Base-by-base conservation (phyloP, 2,888 invertebrate species). In the Nowickia ferox region DNA sequence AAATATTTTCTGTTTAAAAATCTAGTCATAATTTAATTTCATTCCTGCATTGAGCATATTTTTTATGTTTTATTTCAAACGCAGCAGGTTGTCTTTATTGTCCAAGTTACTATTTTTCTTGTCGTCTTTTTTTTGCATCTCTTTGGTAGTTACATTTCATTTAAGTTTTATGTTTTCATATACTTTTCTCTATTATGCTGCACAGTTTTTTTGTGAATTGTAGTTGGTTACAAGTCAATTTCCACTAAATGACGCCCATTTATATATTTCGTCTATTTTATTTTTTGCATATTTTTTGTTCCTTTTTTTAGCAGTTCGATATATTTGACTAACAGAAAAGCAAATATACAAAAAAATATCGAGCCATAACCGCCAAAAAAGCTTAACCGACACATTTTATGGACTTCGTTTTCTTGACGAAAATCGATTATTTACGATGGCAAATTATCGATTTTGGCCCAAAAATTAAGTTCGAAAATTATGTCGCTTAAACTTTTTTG, bases 191-290 rank as follows among this genome's bases (percentile, higher is more conserved):
- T 53, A 22, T 61, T 74, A 51, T 59, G 8, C 74, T 83, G 30
- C 53, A 69, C 30, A 69, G 22, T 69, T 69, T 38, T 82, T 81
- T 66, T 38, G 48, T 44, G 71, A 86, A 86, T 71, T 68, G 71
- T 61, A 80, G 83, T 83, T 76, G 86, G 86, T 86, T 78, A 83
- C 86, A 86, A 80, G 86, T 86, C 83, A 86, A 86, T 86, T 86
- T 86, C 79, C 76, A 76, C 83, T 86, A 86, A 86, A 86, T 86
- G 86, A 86, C 86, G 86, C 79, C 86, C 63, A 86, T 83, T 86
- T 86, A 86, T 72, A 82, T 69, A 69, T 76, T 82, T 79, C 71
- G 51, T 72, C 55, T 55, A 30, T 79, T 72, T 15, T 48, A 1
- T 48, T 15, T 42, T 84, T 83, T 83, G 22, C 75, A 81, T 72